Evolutionary conservation across 2,888 invertebrate species (phyloP).

Genomic region (Stenurella melanura): DNA sequence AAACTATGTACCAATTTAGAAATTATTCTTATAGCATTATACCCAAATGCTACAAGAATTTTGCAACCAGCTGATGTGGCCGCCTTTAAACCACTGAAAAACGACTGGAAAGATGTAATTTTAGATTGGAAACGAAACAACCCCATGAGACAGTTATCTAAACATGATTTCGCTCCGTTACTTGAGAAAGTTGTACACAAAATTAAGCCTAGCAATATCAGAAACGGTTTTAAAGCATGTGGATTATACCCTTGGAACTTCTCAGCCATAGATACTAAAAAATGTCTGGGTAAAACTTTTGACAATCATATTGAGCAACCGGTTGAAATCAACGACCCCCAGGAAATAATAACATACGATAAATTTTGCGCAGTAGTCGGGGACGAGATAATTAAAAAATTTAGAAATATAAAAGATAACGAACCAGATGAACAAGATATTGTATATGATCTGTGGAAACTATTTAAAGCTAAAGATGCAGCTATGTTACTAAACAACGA

Average conservation of each 20-base stretch:
- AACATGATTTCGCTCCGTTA: background rate
- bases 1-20: background rate
- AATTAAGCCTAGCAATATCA: background rate
- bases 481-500: too few relatives aligned
- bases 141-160: background rate
- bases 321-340: background rate
- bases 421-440: background rate
- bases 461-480: background rate
- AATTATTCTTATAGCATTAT: background rate
- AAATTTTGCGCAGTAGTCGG: background rate
- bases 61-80: background rate
- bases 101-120: background rate
- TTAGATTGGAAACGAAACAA: background rate
- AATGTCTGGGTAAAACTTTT: background rate
- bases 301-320: background rate
- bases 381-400: too few relatives aligned
- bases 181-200: background rate
- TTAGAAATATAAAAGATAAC: too few relatives aligned
- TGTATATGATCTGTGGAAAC: background rate
- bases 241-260: background rate
- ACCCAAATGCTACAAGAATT: background rate
- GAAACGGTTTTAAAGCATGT: constrained; percentile 5
- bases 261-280: background rate
- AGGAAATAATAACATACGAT: background rate
- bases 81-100: background rate